Base-by-base conservation (phyloP, 2,113 vertebrate species). In the Prunella himalayana region DNA sequence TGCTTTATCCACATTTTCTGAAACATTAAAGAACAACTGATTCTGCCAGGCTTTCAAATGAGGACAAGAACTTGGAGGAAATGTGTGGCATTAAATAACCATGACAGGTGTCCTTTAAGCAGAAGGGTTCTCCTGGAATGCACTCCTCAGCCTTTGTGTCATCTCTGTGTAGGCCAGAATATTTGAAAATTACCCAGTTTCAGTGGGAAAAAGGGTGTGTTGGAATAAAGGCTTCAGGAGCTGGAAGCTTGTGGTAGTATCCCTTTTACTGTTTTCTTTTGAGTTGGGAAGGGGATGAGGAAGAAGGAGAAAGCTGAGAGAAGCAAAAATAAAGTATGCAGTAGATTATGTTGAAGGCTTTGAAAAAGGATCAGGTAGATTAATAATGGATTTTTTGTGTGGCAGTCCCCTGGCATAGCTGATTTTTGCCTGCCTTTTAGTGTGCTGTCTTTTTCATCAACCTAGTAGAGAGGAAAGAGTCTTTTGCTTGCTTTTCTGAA, bases 331-430 rank as follows among this genome's bases (percentile, higher is more conserved):
- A 18, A 73, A 88, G 22, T 78, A 68, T 78, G 63, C 47, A 75
- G 39, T 25, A 75, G 54, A 59, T 37, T 64, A 41, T 49, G 51
- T 33, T 85, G 65, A 83, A 83, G 19, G 21, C 57, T 70, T 77
- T 49, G 87, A 60, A 81, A 44, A 64, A 86, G 50, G 50, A 53
- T 80, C 66, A 61, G 35, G 19, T 68, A 65, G 82, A 85, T 86
- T 79, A 89, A 92, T 92, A 82, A 81, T 83, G 59, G 42, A 72
- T 90, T 88, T 95, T 87, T 54, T 56, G 42, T 79, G 65, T 82
- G 82, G 35, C 42, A 66, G 35, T 64, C 27, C 76, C 92, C 37
- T 44, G 56, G 37, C 33, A 27, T 19, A 35, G 37, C 53, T 90
- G 73, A 33, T 60, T 92, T 94, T 51, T 56, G 28, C 69, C 73